Evolutionary conservation across 2,113 vertebrate genomes (phyloP).

Genomic region (Nycticryphes semicollaris): DNA sequence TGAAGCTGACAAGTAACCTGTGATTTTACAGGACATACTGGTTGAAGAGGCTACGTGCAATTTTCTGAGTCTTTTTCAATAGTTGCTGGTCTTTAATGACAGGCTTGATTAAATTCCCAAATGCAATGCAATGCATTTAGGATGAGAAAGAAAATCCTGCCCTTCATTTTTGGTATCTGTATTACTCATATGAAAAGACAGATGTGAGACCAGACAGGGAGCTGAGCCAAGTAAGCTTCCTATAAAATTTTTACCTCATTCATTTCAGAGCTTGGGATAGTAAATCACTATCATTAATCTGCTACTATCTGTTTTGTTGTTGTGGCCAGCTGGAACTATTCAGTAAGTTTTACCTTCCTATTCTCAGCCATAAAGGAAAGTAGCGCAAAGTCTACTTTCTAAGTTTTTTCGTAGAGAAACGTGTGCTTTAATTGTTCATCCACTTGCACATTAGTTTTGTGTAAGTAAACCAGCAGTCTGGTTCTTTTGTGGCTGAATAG

Average conservation of each 20-base stretch:
- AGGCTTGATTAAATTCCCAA: neutral
- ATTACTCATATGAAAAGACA: neutral
- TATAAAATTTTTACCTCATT: neutral
- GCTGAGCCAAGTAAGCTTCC: neutral
- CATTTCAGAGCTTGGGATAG: neutral
- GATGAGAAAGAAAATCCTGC: neutral
- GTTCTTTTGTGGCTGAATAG: neutral
- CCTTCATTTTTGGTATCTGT: neutral
- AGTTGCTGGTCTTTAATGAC: neutral
- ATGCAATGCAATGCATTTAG: neutral
- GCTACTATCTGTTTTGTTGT: neutral
- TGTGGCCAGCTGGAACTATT: neutral
- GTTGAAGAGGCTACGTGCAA: neutral
- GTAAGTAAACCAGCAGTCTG: neutral
- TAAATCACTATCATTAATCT: neutral
- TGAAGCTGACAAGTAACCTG: neutral
- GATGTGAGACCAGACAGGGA: neutral
- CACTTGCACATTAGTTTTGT: neutral
- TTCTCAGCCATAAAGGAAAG: neutral
- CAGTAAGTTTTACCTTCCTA: neutral
- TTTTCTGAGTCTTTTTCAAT: neutral
- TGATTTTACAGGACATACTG: neutral
- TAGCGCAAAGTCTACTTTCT: neutral
- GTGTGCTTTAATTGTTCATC: neutral
- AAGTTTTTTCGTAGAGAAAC: neutral